A percentile compares a stretch with the other conserved stretches of the same genome.
Conservation (phyloP, 2,888 invertebrate genomes). For the Melolontha melolontha region DNA sequence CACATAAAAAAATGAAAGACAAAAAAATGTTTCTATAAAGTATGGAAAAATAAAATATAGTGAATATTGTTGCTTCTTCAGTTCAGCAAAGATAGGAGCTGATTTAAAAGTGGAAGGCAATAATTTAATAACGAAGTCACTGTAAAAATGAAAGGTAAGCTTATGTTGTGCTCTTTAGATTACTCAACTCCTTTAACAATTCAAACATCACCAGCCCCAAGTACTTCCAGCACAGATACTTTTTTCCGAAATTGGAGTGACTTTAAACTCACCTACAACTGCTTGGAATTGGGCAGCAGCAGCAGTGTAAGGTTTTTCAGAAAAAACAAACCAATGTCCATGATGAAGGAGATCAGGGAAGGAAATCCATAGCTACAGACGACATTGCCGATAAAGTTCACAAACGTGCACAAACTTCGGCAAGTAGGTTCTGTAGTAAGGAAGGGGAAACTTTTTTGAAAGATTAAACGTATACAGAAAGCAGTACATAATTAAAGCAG, state of each 20-base stretch:
- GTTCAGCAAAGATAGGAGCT: slow-evolving; percentile 16
- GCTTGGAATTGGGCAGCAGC: slow-evolving; percentile 68
- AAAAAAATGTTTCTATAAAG: slow-evolving; percentile 49
- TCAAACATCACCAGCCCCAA: slow-evolving; percentile 76
- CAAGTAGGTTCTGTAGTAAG: no score
- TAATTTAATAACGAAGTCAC: slow-evolving; percentile 24
- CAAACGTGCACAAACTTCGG: no score
- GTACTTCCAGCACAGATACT: slow-evolving; percentile 77
- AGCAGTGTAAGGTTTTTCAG: no score
- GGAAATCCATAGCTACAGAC: no score
- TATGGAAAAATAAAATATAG: slow-evolving; percentile 38
- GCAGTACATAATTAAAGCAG: no score
- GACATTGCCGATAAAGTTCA: no score
- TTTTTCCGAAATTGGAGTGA: slow-evolving; percentile 78
- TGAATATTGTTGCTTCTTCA: slow-evolving; percentile 34
- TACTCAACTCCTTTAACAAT: slow-evolving; percentile 77
- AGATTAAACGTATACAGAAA: no score
- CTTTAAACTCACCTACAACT: slow-evolving; percentile 76
- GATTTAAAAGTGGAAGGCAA: slow-evolving; percentile 46
- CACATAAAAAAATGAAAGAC: slow-evolving; percentile 52
- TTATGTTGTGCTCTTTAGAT: slow-evolving; percentile 70
- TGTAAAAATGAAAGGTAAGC: slow-evolving; percentile 52
- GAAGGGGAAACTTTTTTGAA: no score
- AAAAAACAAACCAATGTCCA: no score
- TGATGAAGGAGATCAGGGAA: no score